Percentiles rank a stretch among this genome's conserved stretches.
These are phyloP conservation scores for Ctenodactylus gundi DNA, from an alignment of 2,113 vertebrate genomes.

Conservation along the genomic window DNA sequence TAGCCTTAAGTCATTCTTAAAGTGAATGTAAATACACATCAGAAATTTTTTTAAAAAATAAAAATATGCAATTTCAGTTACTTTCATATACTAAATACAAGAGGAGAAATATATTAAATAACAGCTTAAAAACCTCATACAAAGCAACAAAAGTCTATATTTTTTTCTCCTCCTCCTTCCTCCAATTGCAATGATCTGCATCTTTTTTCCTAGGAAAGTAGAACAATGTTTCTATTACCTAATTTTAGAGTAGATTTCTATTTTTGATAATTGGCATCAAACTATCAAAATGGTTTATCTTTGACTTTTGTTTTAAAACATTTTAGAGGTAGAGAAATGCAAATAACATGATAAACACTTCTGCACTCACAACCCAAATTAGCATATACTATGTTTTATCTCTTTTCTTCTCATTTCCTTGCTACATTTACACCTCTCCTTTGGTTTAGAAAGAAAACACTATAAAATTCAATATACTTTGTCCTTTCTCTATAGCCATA, in stretches of 20 bases:
- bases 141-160: not conserved
- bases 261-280: not conserved
- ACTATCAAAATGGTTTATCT: not conserved
- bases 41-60: constrained; percentile 34
- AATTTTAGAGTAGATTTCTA: not conserved
- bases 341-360: constrained; percentile 4
- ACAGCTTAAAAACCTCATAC: not conserved
- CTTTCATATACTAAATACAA: not conserved
- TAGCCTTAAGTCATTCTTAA: constrained; percentile 90
- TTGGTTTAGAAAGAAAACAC: constrained; percentile 36
- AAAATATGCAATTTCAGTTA: not conserved
- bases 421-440: not conserved
- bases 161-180: not conserved
- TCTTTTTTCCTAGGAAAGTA: constrained; percentile 25
- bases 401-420: not conserved
- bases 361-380: not conserved
- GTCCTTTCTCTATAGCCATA: not conserved
- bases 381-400: not conserved
- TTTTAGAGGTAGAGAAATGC: not conserved
- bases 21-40: constrained; percentile 47
- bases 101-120: not conserved
- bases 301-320: not conserved
- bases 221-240: not conserved
- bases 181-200: not conserved
- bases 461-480: not conserved